A percentile compares a stretch with the other conserved stretches of the same genome.
phyloP scores from a whole-genome alignment of 2,888 invertebrate species.

The Mythimna lalbum region DNA sequence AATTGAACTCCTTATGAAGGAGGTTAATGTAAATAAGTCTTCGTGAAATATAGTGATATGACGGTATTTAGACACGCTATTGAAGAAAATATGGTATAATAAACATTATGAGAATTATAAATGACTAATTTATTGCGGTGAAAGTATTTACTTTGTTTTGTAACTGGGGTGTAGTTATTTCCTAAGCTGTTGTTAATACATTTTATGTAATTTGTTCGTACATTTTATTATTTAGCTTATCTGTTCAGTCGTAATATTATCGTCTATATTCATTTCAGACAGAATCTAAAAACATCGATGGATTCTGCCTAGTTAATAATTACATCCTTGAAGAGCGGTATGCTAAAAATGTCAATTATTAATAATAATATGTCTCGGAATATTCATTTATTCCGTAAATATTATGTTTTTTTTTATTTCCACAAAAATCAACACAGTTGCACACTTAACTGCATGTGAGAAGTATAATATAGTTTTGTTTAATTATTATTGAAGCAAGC shows the following conservation, averaged over 20 bases:
- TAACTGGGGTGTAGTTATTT: conserved; percentile 75
- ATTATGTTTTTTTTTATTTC: conserved; percentile 24
- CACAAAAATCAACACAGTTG: conserved; percentile 44
- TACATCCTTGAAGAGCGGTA: conserved; percentile 68
- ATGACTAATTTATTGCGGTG: conserved; percentile 82
- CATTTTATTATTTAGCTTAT: conserved; percentile 28
- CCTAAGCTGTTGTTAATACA: conserved; percentile 65
- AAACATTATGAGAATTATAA: conserved; percentile 83
- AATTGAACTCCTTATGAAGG: conserved; percentile 87
- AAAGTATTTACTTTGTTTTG: conserved; percentile 79
- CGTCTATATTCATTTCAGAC: conserved; percentile 37
- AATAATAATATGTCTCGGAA: conserved; percentile 68
- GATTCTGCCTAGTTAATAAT: conserved; percentile 66
- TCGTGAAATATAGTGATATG: conserved; percentile 79
- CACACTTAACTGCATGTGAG: conserved; percentile 63
- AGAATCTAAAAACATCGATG: conserved; percentile 14
- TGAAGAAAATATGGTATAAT: conserved; percentile 78
- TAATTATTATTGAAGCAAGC: conserved; percentile 65
- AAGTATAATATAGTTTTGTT: conserved; percentile 88
- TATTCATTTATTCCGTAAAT: conserved; percentile 55
- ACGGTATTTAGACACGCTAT: conserved; percentile 80
- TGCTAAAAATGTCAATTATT: conserved; percentile 83
- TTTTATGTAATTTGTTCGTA: conserved; percentile 60
- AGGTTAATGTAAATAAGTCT: conserved; percentile 86
- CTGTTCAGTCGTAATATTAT: conserved; percentile 34